Conservation (phyloP, 2,888 invertebrate genomes). For the Drosophila conformis region DNA sequence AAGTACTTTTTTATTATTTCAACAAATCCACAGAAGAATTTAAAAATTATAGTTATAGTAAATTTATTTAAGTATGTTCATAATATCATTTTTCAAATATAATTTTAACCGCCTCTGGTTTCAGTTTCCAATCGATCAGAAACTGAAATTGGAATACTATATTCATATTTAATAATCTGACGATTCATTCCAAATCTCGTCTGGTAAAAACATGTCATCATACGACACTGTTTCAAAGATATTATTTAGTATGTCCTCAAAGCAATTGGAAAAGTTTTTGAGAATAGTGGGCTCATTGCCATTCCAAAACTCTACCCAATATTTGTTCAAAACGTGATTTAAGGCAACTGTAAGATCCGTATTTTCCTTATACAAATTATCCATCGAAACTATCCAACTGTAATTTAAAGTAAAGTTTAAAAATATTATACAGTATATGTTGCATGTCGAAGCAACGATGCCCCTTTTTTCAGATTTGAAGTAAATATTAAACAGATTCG, state of each 20-base stretch:
- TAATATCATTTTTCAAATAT: too few species aligned
- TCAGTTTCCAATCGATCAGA: neutral
- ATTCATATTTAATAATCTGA: neutral
- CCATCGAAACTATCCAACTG: slow-evolving; percentile 56
- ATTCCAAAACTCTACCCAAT: slow-evolving; percentile 69
- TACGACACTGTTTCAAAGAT: slow-evolving; percentile 56
- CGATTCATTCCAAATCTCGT: neutral
- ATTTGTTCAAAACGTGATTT: slow-evolving; percentile 47
- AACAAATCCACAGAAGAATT: neutral
- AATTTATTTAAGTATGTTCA: neutral
- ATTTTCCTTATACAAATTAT: slow-evolving; percentile 57
- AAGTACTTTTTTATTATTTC: neutral
- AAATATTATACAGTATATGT: neutral
- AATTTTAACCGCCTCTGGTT: neutral
- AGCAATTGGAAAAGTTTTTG: slow-evolving; percentile 5
- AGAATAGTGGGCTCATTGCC: slow-evolving; percentile 39
- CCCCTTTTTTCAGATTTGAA: neutral
- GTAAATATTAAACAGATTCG: too few species aligned
- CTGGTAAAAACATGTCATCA: slow-evolving; percentile 61
- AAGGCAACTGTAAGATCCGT: slow-evolving; percentile 50
- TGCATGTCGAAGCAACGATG: too few species aligned
- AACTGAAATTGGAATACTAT: neutral
- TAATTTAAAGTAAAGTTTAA: neutral
- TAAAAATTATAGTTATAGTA: neutral
- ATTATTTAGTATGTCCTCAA: slow-evolving; percentile 40